Base-by-base conservation (phyloP, 1,140 invertebrate species). In the Camponotus floridanus region DNA sequence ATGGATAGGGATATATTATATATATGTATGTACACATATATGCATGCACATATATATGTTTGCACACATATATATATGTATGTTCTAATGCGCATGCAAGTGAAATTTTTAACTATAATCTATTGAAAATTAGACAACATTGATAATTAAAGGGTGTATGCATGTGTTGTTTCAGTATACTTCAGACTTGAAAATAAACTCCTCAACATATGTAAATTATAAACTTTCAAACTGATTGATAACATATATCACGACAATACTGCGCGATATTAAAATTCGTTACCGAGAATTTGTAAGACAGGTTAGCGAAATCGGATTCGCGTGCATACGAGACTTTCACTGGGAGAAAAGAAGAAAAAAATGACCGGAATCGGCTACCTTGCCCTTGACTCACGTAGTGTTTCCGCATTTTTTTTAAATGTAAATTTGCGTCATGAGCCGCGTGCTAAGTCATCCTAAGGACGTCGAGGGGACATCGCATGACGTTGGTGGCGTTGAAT, bases 341-440 rank as follows among this genome's bases (percentile, higher is more conserved):
- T 31, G 26, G 13, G 26, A 5, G 31, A 57, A 21, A 45, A 36
- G 26, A 51, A 26, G 3, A 0, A 48, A 79, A 67, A 18, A 31
- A 21, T 21, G 21, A 26, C 13, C 15, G n/a, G 8, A 55, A 62
- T 57, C 9, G 45, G 13, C 2, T 31, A 45, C 67, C 79, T 85
- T 73, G 51, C 45, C 70, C 67, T 87, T 55, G 11, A 45, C 36
- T 55, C 18, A 13, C 13, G 6, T 21, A 8, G 0, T n/a, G 5
- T 87, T 87, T 89, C 87, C 87, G 87, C 79, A 70, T 89, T 87
- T 89, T 87, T 84, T 85, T 84, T 5, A 39, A 89, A 90, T 89
- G 73, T 76, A 84, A 87, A 87, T 86, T 11, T 36, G 1, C 9
- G 36, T 68, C 21, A 9, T 9, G 21, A 55, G 39, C 11, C 74